phyloP scores from a whole-genome alignment of 2,888 invertebrate species.

The Amiota mariae region DNA sequence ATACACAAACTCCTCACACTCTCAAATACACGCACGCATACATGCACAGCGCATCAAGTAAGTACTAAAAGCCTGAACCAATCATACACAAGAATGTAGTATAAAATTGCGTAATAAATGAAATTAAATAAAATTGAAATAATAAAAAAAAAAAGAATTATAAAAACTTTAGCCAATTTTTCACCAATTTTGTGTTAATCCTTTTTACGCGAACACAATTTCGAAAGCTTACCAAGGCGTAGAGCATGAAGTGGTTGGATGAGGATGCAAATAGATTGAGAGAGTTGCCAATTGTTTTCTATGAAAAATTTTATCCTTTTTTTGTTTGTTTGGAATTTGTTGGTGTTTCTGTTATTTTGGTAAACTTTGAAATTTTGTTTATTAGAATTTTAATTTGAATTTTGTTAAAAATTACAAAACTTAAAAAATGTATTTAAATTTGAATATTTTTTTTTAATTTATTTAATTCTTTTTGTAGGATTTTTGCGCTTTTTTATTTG shows the following conservation, averaged over 20 bases:
- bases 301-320: slow-evolving; percentile 34
- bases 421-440: background rate
- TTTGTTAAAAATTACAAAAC: slow-evolving; percentile 28
- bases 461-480: slow-evolving; percentile 9
- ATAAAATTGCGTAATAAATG: background rate
- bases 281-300: slow-evolving; percentile 42
- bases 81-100: background rate
- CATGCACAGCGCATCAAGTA: background rate
- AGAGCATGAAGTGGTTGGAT: too few species aligned
- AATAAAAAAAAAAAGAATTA: slow-evolving; percentile 16
- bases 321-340: background rate
- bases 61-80: slow-evolving; percentile 4
- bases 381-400: slow-evolving; percentile 14
- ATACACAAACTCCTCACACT: slow-evolving; percentile 37
- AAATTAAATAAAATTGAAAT: slow-evolving; percentile 10
- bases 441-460: slow-evolving; percentile 10
- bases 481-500: slow-evolving; percentile 13
- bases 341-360: slow-evolving; percentile 23
- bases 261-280: too few species aligned
- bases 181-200: slow-evolving; percentile 29
- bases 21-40: slow-evolving; percentile 34
- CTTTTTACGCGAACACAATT: slow-evolving; percentile 34
- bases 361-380: slow-evolving; percentile 46
- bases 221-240: slow-evolving; percentile 60
- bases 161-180: slow-evolving; percentile 17